Evolutionary conservation across 2,113 vertebrate species (phyloP).

Genomic region (Xyliphius kryptos): DNA sequence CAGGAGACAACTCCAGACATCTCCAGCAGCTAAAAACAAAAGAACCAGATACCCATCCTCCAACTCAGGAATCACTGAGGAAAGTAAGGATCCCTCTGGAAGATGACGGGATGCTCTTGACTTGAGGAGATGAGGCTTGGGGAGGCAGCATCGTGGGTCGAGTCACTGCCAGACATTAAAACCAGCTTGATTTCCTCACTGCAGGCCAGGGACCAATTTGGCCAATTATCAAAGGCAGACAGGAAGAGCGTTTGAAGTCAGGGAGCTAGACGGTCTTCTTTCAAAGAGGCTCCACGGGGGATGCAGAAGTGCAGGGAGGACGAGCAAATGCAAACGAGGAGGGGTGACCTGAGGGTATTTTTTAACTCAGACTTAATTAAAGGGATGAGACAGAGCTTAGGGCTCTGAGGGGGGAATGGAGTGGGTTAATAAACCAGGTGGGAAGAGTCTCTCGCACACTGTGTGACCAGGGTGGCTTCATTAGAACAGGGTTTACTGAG

Average conservation of each 20-base stretch:
- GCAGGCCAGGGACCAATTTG: slow-evolving; percentile 61
- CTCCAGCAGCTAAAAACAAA: no score
- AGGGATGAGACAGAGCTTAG: slow-evolving; percentile 45
- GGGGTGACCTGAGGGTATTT: slow-evolving; percentile 18
- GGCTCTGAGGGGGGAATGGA: slow-evolving; percentile 14
- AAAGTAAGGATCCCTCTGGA: neutral
- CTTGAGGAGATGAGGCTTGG: neutral
- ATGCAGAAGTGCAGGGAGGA: slow-evolving; percentile 48
- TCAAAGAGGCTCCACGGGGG: slow-evolving; percentile 53
- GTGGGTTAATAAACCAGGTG: slow-evolving; percentile 30
- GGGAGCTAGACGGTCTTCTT: slow-evolving; percentile 38
- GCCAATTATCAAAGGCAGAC: slow-evolving; percentile 59
- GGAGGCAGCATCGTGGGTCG: neutral
- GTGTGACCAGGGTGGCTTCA: neutral
- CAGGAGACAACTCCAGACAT: no score
- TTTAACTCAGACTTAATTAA: slow-evolving; percentile 57
- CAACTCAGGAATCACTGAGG: neutral
- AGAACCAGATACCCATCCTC: no score
- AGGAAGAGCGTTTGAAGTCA: slow-evolving; percentile 52
- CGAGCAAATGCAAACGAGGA: slow-evolving; percentile 24
- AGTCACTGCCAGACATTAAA: slow-evolving; percentile 45
- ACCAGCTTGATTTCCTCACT: slow-evolving; percentile 58
- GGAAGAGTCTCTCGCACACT: slow-evolving; percentile 20
- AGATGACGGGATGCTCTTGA: slow-evolving; percentile 5
- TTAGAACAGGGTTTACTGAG: neutral